A percentile compares a stretch with the other conserved stretches of the same genome.
Conservation (phyloP, 2,888 invertebrate species). For the Callinectes sapidus region DNA sequence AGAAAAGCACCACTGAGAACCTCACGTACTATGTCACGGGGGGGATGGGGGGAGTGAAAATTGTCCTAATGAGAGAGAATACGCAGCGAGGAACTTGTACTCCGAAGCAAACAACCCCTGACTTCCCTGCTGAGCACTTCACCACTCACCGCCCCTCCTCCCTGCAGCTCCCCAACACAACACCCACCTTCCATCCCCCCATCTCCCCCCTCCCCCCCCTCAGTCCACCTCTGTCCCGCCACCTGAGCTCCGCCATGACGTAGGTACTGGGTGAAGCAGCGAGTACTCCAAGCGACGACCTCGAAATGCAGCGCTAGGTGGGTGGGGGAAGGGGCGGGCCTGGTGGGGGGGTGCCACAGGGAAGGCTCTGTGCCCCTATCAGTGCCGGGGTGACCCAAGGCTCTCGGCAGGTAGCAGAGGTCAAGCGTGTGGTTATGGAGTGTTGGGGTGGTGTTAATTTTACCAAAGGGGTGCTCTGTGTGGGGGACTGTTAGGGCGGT, state of each 20-base stretch:
- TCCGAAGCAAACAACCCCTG: neutral
- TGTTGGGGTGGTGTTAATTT: constrained; percentile 7
- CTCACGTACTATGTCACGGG: no score
- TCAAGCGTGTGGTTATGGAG: constrained; percentile 31
- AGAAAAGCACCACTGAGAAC: no score
- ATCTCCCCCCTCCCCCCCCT: neutral
- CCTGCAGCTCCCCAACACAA: neutral
- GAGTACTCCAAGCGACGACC: neutral
- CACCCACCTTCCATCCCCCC: no score
- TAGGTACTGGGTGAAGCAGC: neutral
- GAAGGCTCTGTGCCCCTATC: constrained; percentile 16
- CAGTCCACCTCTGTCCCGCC: neutral
- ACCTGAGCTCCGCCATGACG: neutral
- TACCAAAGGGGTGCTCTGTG: neutral
- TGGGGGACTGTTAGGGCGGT: neutral
- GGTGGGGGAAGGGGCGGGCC: neutral
- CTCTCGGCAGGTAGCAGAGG: constrained; percentile 23
- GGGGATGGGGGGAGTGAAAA: no score
- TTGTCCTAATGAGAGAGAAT: neutral
- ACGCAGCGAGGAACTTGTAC: neutral
- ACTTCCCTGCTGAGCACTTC: neutral
- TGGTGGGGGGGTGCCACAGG: neutral
- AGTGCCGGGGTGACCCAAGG: neutral
- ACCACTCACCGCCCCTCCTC: neutral
- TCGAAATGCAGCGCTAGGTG: neutral